Evolutionary conservation across 2,888 invertebrate species (phyloP).

Genomic region (Kuschelorhynchus macadamiae): DNA sequence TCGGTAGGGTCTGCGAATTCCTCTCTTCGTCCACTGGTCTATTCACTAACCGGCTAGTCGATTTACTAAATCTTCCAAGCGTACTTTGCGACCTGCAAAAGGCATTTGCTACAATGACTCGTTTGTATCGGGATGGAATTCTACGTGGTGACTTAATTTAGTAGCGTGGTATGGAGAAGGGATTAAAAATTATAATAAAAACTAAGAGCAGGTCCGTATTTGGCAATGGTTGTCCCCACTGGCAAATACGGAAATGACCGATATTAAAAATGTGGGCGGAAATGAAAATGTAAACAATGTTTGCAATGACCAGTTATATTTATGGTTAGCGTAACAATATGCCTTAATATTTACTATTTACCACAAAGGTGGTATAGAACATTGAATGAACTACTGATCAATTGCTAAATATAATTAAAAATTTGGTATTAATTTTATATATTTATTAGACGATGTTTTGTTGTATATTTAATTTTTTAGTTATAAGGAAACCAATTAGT

Average conservation of each 20-base stretch:
- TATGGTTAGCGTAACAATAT: background rate
- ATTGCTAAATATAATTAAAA: too few species aligned
- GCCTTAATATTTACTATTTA: too few species aligned
- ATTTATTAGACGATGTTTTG: too few species aligned
- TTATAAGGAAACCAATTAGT: too few species aligned
- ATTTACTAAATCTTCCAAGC: slow-evolving; percentile 87
- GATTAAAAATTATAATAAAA: slow-evolving; percentile 38
- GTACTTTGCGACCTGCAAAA: slow-evolving; percentile 80
- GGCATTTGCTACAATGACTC: slow-evolving; percentile 56
- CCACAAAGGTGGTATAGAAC: too few species aligned
- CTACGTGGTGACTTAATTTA: slow-evolving; percentile 35
- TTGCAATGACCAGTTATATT: slow-evolving; percentile 21
- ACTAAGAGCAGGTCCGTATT: slow-evolving; percentile 37
- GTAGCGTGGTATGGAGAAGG: slow-evolving; percentile 28
- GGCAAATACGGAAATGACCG: slow-evolving; percentile 41
- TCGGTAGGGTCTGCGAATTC: slow-evolving; percentile 83
- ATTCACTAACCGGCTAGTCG: slow-evolving; percentile 78
- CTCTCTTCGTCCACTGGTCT: slow-evolving; percentile 70
- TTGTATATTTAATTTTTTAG: too few species aligned
- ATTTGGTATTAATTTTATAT: too few species aligned
- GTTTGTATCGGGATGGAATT: slow-evolving; percentile 2
- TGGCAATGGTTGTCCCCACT: slow-evolving; percentile 45
- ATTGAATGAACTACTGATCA: too few species aligned
- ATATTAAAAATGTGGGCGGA: slow-evolving; percentile 46
- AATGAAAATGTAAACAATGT: slow-evolving; percentile 26